Evolutionary conservation across 2,113 vertebrate genomes (phyloP).

Genomic region (Gallinago media): DNA sequence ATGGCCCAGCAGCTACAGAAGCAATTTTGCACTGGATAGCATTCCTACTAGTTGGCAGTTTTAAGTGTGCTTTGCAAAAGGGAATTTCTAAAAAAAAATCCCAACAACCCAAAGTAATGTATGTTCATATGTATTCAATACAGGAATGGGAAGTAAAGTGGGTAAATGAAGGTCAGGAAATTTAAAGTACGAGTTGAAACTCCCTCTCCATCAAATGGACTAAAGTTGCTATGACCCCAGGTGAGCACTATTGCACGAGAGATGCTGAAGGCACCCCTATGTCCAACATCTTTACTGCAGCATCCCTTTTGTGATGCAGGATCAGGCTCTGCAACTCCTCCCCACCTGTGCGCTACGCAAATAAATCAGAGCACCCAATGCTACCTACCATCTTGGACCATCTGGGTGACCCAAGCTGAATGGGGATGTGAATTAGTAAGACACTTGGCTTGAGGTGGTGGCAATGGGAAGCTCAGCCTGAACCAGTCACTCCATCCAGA

Average conservation of each 20-base stretch:
- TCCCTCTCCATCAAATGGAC: neutral
- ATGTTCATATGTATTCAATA: neutral
- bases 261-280: neutral
- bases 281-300: neutral
- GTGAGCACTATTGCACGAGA: neutral
- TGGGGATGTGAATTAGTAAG: neutral
- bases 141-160: neutral
- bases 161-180: neutral
- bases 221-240: neutral
- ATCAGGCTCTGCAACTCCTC: neutral
- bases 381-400: rapidly evolving
- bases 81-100: neutral
- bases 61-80: neutral
- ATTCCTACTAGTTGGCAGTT: neutral
- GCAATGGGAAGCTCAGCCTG: neutral
- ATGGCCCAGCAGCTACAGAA: neutral
- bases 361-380: neutral
- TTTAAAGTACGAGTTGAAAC: neutral
- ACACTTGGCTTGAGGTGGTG: neutral
- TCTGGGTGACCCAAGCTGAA: neutral
- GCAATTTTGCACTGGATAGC: neutral
- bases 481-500: neutral
- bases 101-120: neutral
- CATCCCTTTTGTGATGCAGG: neutral
- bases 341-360: rapidly evolving